These are phyloP conservation scores for Idaea biselata DNA, from an alignment of 2,888 invertebrate species.

Conservation along the genomic window DNA sequence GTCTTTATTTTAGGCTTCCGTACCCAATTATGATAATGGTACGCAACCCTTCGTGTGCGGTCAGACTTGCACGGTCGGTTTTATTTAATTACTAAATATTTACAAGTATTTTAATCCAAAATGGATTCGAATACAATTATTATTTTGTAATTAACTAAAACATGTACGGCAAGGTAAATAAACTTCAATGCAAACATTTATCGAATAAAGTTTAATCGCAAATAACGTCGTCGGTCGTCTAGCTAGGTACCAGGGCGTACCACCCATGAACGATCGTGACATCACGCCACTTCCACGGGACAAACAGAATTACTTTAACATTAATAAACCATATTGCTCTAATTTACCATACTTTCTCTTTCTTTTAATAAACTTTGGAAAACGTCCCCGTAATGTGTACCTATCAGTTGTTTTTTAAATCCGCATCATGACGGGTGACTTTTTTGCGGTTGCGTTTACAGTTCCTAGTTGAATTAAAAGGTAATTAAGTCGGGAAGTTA, in stretches of 20 bases:
- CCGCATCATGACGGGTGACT: conserved; percentile 66
- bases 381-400: conserved; percentile 64
- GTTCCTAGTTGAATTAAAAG: conserved; percentile 30
- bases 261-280: conserved; percentile 50
- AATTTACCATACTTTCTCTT: conserved; percentile 76
- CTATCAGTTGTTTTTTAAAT: conserved; percentile 75
- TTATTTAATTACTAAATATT: too few relatives aligned
- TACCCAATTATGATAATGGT: too few relatives aligned
- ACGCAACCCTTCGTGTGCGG: too few relatives aligned
- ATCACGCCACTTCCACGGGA: conserved; percentile 56
- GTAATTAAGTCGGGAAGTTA: conserved; percentile 38
- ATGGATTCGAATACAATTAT: too few relatives aligned
- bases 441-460: conserved; percentile 35
- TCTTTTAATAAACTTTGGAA: conserved; percentile 76
- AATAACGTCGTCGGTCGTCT: neutral
- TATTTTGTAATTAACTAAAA: too few relatives aligned
- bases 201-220: neutral
- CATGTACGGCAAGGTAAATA: too few relatives aligned
- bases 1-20: too few relatives aligned
- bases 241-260: conserved; percentile 45
- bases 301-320: conserved; percentile 74
- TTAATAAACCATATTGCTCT: conserved; percentile 78
- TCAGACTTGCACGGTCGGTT: too few relatives aligned
- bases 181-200: too few relatives aligned
- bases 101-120: too few relatives aligned